These are phyloP conservation scores for Cichlasoma orientale DNA, from an alignment of 2,797 vertebrate species.

Conservation along the genomic window DNA sequence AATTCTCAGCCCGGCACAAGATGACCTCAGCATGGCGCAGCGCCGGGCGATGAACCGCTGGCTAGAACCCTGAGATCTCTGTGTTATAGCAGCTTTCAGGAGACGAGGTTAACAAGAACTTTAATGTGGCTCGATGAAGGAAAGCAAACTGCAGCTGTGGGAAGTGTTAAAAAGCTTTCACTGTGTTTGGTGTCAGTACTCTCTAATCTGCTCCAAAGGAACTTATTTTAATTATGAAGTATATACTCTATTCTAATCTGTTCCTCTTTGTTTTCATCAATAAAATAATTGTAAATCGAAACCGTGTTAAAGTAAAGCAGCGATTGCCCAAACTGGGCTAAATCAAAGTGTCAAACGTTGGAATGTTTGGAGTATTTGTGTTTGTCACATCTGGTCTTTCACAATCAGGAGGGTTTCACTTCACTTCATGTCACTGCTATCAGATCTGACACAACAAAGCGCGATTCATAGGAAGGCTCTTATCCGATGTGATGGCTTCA, in stretches of 20 bases:
- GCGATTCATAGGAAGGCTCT: background rate
- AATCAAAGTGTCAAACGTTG: background rate
- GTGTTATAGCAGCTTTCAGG: rapidly evolving
- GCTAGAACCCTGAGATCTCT: background rate
- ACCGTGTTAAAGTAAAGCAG: background rate
- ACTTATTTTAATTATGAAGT: background rate
- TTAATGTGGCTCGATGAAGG: background rate
- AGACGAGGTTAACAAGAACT: background rate
- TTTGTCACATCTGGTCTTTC: background rate
- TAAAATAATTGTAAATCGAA: background rate
- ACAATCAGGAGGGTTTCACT: background rate
- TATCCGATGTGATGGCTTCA: slow-evolving; percentile 3
- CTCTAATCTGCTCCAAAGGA: background rate
- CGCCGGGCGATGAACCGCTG: no score
- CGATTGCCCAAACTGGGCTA: background rate
- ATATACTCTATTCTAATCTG: background rate
- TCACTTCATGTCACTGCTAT: slow-evolving; percentile 1
- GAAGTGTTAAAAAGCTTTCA: no score
- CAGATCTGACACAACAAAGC: slow-evolving; percentile 3
- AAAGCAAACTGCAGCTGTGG: background rate
- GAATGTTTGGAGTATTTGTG: background rate
- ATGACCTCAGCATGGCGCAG: no score
- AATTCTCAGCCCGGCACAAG: no score
- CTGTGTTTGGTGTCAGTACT: no score
- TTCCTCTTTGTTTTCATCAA: background rate